A percentile compares a stretch with the other conserved stretches of the same genome.
These are phyloP conservation scores for Pseudorhiza aurosa DNA, from an alignment of 30 jellyfish, hydroid and myxozoan genomes.

Conservation along the genomic window DNA sequence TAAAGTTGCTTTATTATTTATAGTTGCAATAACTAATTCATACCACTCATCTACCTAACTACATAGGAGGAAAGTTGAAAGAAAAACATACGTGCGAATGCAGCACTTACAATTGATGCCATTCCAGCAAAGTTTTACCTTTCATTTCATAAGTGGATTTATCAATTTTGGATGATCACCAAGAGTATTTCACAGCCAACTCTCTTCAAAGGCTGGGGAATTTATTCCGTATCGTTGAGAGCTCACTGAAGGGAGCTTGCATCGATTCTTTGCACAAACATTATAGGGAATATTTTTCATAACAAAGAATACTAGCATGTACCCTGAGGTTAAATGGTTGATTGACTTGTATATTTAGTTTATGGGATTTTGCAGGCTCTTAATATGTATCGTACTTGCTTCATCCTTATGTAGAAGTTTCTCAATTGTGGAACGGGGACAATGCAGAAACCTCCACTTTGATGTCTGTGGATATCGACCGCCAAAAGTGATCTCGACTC, in stretches of 20 bases:
- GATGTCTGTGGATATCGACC: no score
- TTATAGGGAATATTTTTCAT: slow-evolving; percentile 11
- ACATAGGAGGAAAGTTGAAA: no score
- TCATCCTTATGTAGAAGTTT: slow-evolving; percentile 13
- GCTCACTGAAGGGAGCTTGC: slow-evolving; percentile 35
- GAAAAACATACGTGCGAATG: no score
- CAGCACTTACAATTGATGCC: no score
- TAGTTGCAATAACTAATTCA: no score
- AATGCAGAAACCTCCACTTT: neutral
- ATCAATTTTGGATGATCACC: neutral
- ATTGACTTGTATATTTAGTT: neutral
- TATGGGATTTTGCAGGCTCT: slow-evolving; percentile 7
- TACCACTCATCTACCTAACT: no score
- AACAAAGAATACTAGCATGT: slow-evolving; percentile 9
- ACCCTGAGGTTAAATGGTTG: slow-evolving; percentile 24
- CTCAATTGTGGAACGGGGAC: neutral
- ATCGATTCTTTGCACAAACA: neutral
- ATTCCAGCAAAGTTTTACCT: neutral
- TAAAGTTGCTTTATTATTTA: no score
- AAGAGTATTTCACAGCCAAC: neutral
- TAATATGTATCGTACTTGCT: neutral
- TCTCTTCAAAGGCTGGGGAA: slow-evolving; percentile 3
- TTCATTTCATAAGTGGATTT: neutral
- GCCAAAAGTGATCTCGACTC: no score
- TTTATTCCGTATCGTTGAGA: slow-evolving; percentile 28